Evolutionary conservation across 2,113 vertebrate species (phyloP), one percentile per base, ranked within the genome.

Genomic region (Gallinago paraguaiae): DNA sequence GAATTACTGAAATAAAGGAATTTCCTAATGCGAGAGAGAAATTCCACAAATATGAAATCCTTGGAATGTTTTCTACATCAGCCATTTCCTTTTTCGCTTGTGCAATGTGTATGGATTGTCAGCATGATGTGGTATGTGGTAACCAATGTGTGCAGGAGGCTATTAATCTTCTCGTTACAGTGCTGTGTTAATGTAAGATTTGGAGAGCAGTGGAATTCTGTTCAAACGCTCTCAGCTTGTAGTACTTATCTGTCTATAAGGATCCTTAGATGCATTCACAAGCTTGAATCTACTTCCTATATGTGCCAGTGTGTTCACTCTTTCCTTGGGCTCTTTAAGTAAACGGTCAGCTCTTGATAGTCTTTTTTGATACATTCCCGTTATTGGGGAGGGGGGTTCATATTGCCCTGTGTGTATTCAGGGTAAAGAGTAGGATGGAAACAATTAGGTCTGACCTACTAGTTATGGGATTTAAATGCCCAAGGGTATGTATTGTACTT

Each of bases 51-150:
- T 86, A 90, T 77, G 92, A 96, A 94, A 77, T 83, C 82, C 75
- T 86, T 95, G 88, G 95, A 96, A 86, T 84, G 91, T 95, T 96
- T 96, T 96, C 71, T 96, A 33, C 86, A 89, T 93, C 72, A 92
- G 57, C 92, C 88, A 48, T 97, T 96, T 97, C 97, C 96, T 91
- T 80, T 82, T 56, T 75, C 0, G 2, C 93, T 92, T 90, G 87
- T 69, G 85, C 91, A 92, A 82, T 53, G 67, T 56, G 39, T 79
- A 23, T 69, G 78, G 76, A 74, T 72, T 93, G 78, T 95, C 82
- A 67, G 82, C 56, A 50, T 72, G 86, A 64, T 92, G 77, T 90
- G 93, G 76, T 82, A 54, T 94, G 81, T 69, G 80, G 89, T 86
- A 88, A 94, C 93, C 70, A 90, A 9, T 41, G 77, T 35, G 8